phyloP scores from a whole-genome alignment of 2,797 vertebrate species.

The Sciaenops ocellatus region DNA sequence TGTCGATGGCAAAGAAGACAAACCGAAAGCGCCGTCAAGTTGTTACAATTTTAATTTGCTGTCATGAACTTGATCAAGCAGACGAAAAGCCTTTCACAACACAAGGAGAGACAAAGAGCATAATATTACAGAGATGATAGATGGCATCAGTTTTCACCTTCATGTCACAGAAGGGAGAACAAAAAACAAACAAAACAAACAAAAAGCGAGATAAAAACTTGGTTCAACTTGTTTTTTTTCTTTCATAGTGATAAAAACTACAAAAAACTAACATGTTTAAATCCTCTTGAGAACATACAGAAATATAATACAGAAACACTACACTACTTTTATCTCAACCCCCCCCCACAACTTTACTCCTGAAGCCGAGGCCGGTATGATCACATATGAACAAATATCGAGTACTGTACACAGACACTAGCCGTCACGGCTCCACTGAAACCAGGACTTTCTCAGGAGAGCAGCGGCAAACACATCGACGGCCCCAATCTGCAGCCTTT shows the following conservation, averaged over 20 bases:
- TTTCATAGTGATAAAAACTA: conserved; percentile 59
- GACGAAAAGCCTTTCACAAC: conserved; percentile 73
- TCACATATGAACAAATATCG: conserved; percentile 49
- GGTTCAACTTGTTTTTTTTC: conserved; percentile 49
- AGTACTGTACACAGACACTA: conserved; percentile 44
- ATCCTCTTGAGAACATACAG: conserved; percentile 68
- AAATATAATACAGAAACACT: conserved; percentile 67
- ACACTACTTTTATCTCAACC: conserved; percentile 20
- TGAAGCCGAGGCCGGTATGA: conserved; percentile 10
- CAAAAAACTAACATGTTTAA: conserved; percentile 62
- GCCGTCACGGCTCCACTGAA: conserved; percentile 20
- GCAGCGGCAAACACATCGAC: not conserved
- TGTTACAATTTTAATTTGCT: conserved; percentile 75
- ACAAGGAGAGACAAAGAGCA: conserved; percentile 65
- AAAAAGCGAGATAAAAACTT: conserved; percentile 49
- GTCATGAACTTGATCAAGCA: conserved; percentile 68
- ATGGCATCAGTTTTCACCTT: conserved; percentile 48
- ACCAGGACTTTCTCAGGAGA: conserved; percentile 31
- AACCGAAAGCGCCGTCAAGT: not conserved
- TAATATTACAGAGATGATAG: conserved; percentile 58
- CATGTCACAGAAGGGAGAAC: conserved; percentile 54
- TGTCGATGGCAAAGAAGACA: not conserved
- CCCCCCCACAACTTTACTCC: conserved; percentile 1
- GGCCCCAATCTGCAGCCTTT: not conserved
- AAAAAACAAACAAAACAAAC: conserved; percentile 20